Conservation (phyloP, 2,888 invertebrate species). For the Metellina segmentata region DNA sequence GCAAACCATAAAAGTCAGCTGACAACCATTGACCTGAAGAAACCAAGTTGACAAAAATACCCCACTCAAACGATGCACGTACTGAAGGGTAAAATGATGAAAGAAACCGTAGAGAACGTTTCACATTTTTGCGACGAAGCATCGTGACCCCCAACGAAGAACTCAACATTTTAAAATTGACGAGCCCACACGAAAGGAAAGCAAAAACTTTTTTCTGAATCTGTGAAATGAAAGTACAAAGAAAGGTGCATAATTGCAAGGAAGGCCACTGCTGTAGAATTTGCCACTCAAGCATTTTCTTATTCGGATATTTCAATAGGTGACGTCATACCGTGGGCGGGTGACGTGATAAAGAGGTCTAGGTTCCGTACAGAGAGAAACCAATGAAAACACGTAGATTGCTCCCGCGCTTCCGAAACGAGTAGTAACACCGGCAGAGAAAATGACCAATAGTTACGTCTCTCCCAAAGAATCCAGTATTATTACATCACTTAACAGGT, state of each 20-base stretch:
- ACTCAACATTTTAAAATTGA: background rate
- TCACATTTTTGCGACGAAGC: no score
- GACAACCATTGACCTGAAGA: no score
- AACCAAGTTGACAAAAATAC: no score
- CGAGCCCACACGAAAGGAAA: background rate
- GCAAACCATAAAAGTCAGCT: no score
- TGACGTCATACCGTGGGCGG: slow-evolving; percentile 68
- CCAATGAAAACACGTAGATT: slow-evolving; percentile 40
- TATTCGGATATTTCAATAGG: slow-evolving; percentile 49
- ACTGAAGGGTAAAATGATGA: no score
- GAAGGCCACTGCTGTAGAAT: slow-evolving; percentile 62
- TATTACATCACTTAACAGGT: slow-evolving; percentile 46
- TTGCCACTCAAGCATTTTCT: slow-evolving; percentile 39
- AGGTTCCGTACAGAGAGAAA: slow-evolving; percentile 42
- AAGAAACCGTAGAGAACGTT: no score
- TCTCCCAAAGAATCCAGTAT: slow-evolving; percentile 32
- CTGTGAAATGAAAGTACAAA: slow-evolving; percentile 1
- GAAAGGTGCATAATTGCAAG: slow-evolving; percentile 46
- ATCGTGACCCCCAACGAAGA: no score
- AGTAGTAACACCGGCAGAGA: slow-evolving; percentile 11
- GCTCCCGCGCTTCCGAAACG: slow-evolving; percentile 65
- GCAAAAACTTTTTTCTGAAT: slow-evolving; percentile 14
- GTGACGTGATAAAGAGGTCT: slow-evolving; percentile 70
- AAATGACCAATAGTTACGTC: slow-evolving; percentile 45
- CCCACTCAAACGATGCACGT: no score